Percentiles rank a stretch among this genome's conserved stretches.
Evolutionary conservation across 2,888 invertebrate species (phyloP).

Genomic region (Odontocolon sp.): DNA sequence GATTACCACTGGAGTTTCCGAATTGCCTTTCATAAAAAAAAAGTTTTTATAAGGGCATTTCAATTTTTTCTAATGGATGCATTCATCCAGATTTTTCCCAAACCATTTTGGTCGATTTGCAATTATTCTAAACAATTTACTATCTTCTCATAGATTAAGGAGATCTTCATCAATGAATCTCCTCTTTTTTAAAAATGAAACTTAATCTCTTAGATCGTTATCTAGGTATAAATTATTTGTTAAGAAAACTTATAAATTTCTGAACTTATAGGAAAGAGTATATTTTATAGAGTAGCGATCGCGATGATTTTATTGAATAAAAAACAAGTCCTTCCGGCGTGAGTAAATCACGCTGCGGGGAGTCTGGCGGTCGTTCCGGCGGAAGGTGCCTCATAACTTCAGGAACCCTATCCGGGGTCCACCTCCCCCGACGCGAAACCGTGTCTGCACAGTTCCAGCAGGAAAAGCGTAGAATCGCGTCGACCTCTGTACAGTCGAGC

Average conservation of each 20-base stretch:
- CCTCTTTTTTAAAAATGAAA: no score
- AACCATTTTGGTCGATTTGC: no score
- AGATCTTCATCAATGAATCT: no score
- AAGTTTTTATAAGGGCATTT: not conserved
- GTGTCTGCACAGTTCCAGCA: conserved; percentile 26
- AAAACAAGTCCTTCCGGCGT: conserved; percentile 68
- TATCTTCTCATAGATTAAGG: no score
- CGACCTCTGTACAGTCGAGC: conserved; percentile 62
- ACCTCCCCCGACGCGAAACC: conserved; percentile 39
- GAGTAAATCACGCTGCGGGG: conserved; percentile 74
- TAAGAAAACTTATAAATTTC: not conserved
- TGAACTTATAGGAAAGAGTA: not conserved
- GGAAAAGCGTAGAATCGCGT: conserved; percentile 52
- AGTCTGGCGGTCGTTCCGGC: conserved; percentile 71
- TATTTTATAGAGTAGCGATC: conserved; percentile 12
- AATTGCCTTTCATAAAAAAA: not conserved
- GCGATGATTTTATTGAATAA: conserved; percentile 73
- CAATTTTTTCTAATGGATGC: not conserved
- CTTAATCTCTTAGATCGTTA: no score
- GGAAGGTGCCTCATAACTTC: conserved; percentile 76
- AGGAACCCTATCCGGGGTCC: conserved; percentile 64
- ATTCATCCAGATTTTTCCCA: no score
- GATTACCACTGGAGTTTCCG: not conserved
- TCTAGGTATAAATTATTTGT: no score
- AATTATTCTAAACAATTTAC: no score